Evolutionary conservation across 2,797 vertebrate species (phyloP).

Genomic region (Acanthurus leucopareius): DNA sequence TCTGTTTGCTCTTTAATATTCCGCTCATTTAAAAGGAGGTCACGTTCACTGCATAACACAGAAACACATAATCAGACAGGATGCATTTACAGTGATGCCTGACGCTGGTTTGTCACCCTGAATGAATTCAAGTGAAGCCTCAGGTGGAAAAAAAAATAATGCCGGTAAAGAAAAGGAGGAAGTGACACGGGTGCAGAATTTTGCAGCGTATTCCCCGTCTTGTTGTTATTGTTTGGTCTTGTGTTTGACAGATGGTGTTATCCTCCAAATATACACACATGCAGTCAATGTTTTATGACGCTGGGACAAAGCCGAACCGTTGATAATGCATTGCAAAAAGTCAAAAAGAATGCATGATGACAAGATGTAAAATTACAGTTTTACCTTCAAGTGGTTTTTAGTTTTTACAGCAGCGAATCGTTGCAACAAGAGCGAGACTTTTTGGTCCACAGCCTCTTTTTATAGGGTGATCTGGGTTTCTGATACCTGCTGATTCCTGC

Average conservation of each 20-base stretch:
- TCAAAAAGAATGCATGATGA: neutral
- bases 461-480: neutral
- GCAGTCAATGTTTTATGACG: constrained; percentile 29
- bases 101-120: constrained; percentile 58
- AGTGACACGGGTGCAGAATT: constrained; percentile 36
- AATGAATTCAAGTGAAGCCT: constrained; percentile 60
- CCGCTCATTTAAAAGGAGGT: constrained; percentile 77
- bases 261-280: constrained; percentile 12
- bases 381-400: constrained; percentile 9
- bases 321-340: constrained; percentile 3
- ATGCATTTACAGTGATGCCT: constrained; percentile 64
- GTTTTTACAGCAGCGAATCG: neutral
- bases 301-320: neutral
- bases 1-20: constrained; percentile 75
- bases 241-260: constrained; percentile 52
- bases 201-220: constrained; percentile 20
- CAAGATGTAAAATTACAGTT: neutral
- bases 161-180: constrained; percentile 34
- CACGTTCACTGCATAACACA: constrained; percentile 60
- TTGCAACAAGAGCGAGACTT: neutral
- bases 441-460: neutral
- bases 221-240: constrained; percentile 37
- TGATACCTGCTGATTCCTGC: neutral
- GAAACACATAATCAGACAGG: constrained; percentile 67
- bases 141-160: constrained; percentile 53